Base-by-base conservation (phyloP, 2,888 invertebrate species). In the Apocheima hispidaria region DNA sequence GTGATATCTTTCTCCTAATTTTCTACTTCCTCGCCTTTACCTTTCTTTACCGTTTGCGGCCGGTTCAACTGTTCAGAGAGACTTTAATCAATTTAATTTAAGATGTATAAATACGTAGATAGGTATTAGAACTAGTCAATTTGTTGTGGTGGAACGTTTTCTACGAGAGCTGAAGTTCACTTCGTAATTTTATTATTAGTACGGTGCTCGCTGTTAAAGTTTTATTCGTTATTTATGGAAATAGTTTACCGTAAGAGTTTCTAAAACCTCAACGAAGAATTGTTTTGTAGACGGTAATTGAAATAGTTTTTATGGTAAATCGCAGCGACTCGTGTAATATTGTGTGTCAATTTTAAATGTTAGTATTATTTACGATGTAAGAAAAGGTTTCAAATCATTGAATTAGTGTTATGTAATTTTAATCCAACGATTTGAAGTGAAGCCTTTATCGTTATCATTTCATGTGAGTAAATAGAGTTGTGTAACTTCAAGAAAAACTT, bases 61-160 rank as follows among this genome's bases (percentile, higher is more conserved):
- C 92, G 92, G 92, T 91, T 92, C 87, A 82, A 86, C 68, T 78
- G 81, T 77, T 83, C 82, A 78, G 82, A 88, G 82, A 88, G 90
- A 92, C 92, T 87, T 84, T 83, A 82, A 82, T 87, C 78, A 87
- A 87, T 83, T 83, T 86, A 87, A 65, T 61, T 49, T 77, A 74
- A 71, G 63, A 41, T 78, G 81, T 83, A 85, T 78, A 83, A 78
- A 78, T 84, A 82, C 78, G 79, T 88, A 90, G 87, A 82, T 91
- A 91, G 89, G 82, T 77, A 73, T 85, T 92, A 91, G 91, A 85
- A 82, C 88, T 92, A 92, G 92, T 92, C 90, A 92, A 92, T 92
- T 91, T 88, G 86, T 87, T 90, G 86, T 88, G 90, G 88, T 88
- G 89, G 78, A 78, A 87, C 78, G 79, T 89, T 91, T 91, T 90